Conservation (phyloP, 2,113 vertebrate genomes). For the Dasyprocta punctata region DNA sequence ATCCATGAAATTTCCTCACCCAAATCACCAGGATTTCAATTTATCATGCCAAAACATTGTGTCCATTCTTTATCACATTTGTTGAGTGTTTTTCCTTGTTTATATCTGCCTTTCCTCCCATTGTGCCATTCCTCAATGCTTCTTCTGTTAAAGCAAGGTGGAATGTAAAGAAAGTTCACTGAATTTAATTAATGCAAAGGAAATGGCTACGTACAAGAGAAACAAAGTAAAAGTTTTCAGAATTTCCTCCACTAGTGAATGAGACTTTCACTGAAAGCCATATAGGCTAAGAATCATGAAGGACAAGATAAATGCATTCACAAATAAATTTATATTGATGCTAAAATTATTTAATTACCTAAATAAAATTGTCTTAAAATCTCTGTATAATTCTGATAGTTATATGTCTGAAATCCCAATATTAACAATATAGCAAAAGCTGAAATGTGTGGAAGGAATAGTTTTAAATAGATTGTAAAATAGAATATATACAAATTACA, state of each 20-base stretch:
- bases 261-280: slow-evolving; percentile 68
- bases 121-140: slow-evolving; percentile 74
- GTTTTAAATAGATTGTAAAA: background rate
- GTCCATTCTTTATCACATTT: slow-evolving; percentile 77
- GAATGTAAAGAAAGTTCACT: slow-evolving; percentile 74
- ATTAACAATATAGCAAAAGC: background rate
- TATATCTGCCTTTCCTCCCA: slow-evolving; percentile 65
- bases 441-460: background rate
- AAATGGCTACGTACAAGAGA: slow-evolving; percentile 84
- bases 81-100: slow-evolving; percentile 77
- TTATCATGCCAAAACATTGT: slow-evolving; percentile 68
- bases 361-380: background rate
- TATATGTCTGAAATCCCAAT: background rate
- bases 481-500: background rate
- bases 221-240: slow-evolving; percentile 76
- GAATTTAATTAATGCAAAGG: slow-evolving; percentile 79
- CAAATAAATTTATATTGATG: slow-evolving; percentile 26
- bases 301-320: slow-evolving; percentile 47
- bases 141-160: slow-evolving; percentile 76
- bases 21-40: slow-evolving; percentile 77
- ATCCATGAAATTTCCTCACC: background rate
- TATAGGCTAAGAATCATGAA: slow-evolving; percentile 31
- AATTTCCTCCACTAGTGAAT: slow-evolving; percentile 72
- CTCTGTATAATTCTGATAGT: background rate
- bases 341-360: slow-evolving; percentile 1